phyloP scores from a whole-genome alignment of 2,888 invertebrate genomes.

The Theretra japonica region DNA sequence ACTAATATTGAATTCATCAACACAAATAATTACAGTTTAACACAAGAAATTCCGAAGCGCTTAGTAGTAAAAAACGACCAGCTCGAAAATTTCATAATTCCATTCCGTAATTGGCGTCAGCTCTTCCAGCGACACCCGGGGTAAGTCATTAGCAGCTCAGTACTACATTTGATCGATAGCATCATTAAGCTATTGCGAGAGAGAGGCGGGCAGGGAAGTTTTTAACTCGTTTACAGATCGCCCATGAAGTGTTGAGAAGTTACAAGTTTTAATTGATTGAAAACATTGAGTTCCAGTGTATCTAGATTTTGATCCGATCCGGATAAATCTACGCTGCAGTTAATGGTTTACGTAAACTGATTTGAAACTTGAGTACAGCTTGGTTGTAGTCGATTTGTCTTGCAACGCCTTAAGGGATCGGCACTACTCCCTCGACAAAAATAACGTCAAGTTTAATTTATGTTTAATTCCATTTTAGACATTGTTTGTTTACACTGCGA shows the following conservation, averaged over 20 bases:
- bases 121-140: slow-evolving; percentile 12
- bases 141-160: slow-evolving; percentile 17
- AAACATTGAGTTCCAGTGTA: slow-evolving; percentile 2
- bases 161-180: slow-evolving; percentile 18
- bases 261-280: slow-evolving; percentile 22
- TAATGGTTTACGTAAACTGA: not conserved
- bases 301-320: not conserved
- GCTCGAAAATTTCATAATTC: slow-evolving; percentile 2
- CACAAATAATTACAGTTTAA: too few relatives aligned
- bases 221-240: slow-evolving; percentile 25
- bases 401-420: not conserved
- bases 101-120: not conserved
- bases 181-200: slow-evolving; percentile 19
- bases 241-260: slow-evolving; percentile 4
- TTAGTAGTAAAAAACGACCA: not conserved
- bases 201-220: slow-evolving; percentile 1
- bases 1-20: too few relatives aligned
- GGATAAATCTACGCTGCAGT: not conserved
- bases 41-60: too few relatives aligned
- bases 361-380: not conserved
- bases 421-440: too few relatives aligned
- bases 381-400: not conserved
- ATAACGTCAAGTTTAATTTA: too few relatives aligned
- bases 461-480: too few relatives aligned
- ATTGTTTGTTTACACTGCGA: too few relatives aligned